Percentiles rank a stretch among this genome's conserved stretches.
phyloP scores from a whole-genome alignment of 2,888 invertebrate genomes.

The Drosophila pseudotalamancana region DNA sequence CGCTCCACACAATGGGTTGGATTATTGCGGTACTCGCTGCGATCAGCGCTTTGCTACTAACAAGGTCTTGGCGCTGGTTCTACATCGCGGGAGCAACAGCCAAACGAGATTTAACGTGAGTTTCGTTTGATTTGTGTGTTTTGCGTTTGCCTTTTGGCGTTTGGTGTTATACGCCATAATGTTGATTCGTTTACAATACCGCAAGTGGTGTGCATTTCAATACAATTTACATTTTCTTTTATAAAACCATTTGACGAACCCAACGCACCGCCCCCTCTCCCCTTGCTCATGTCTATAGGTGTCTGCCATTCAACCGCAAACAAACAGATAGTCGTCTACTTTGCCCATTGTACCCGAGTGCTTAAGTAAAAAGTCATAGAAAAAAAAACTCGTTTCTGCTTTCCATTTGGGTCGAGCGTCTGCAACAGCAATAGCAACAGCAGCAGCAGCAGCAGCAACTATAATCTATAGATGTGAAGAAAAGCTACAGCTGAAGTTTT shows the following conservation, averaged over 20 bases:
- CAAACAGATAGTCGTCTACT: slow-evolving; percentile 44
- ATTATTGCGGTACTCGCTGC: slow-evolving; percentile 89
- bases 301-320: slow-evolving; percentile 32
- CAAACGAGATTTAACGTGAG: slow-evolving; percentile 88
- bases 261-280: slow-evolving; percentile 5
- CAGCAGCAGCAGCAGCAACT: slow-evolving; percentile 1
- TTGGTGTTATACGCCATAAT: slow-evolving; percentile 5
- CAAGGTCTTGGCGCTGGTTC: slow-evolving; percentile 91
- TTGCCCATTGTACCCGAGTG: slow-evolving; percentile 52
- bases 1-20: slow-evolving; percentile 83
- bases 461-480: slow-evolving; percentile 35
- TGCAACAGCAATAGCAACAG: slow-evolving; percentile 12
- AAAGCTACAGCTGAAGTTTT: slow-evolving; percentile 46
- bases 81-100: slow-evolving; percentile 90
- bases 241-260: slow-evolving; percentile 56
- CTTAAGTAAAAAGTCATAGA: slow-evolving; percentile 22
- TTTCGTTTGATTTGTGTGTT: slow-evolving; percentile 23
- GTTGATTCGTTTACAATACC: slow-evolving; percentile 71
- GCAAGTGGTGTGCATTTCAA: slow-evolving; percentile 73
- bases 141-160: background rate
- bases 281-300: background rate
- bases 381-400: slow-evolving; percentile 64
- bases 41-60: slow-evolving; percentile 88
- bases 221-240: slow-evolving; percentile 68
- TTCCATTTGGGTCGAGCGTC: slow-evolving; percentile 62